A percentile compares a stretch with the other conserved stretches of the same genome.
phyloP scores from a whole-genome alignment of 2,797 vertebrate species.

The Siniperca undulata region DNA sequence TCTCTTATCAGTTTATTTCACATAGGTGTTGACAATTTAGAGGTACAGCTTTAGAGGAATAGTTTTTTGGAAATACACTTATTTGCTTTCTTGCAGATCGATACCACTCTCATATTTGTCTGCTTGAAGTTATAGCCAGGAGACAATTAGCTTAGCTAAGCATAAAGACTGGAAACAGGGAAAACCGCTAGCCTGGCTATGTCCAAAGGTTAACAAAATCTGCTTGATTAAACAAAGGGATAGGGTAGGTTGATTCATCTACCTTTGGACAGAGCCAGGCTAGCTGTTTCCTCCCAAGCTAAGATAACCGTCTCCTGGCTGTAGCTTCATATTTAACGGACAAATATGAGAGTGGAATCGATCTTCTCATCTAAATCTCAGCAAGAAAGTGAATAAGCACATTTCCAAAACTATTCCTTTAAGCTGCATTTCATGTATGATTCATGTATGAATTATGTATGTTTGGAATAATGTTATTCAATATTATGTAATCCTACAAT shows the following conservation, averaged over 20 bases:
- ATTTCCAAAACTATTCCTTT: background rate
- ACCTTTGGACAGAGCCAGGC: background rate
- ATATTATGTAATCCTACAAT: background rate
- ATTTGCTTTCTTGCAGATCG: background rate
- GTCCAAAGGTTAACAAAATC: background rate
- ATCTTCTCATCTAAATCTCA: background rate
- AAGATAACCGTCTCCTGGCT: background rate
- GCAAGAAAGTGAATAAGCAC: background rate
- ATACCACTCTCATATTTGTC: background rate
- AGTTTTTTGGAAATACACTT: background rate
- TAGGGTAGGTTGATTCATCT: background rate
- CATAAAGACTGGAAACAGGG: background rate
- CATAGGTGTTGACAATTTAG: too few species aligned
- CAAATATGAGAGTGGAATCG: background rate
- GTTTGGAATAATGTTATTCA: background rate
- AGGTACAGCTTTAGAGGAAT: background rate
- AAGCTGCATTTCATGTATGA: background rate
- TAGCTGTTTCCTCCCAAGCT: background rate
- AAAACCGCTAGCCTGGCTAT: background rate
- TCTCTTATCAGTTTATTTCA: background rate
- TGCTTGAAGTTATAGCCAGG: background rate
- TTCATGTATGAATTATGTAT: background rate
- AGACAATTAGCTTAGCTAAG: background rate
- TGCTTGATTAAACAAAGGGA: background rate
- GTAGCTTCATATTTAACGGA: background rate